Conservation (phyloP, 2,113 vertebrate genomes). For the Hemiscyllium ocellatum region DNA sequence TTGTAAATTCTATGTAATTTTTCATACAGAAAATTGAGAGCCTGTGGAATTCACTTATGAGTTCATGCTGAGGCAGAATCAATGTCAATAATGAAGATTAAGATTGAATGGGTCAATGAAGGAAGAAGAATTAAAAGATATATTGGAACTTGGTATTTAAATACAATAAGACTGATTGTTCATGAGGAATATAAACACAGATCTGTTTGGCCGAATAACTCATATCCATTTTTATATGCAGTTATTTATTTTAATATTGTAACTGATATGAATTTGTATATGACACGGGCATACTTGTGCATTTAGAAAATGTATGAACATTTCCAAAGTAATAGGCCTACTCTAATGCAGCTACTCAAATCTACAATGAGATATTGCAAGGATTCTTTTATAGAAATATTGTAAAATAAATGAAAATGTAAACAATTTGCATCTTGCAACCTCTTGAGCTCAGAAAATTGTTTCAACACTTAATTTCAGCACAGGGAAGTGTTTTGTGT, state of each 20-base stretch:
- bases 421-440: not conserved
- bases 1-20: not conserved
- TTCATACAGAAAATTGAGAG: not conserved
- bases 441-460: not conserved
- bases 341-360: not conserved
- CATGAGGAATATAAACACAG: not conserved
- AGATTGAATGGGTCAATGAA: not conserved
- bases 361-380: not conserved
- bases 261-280: not conserved
- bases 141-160: not conserved
- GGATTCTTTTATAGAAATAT: not conserved
- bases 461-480: not conserved
- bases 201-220: not conserved
- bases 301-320: not conserved
- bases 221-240: not conserved
- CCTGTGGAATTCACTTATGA: not conserved
- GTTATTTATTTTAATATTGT: not conserved
- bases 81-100: not conserved
- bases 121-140: not conserved
- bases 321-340: not conserved
- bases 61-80: not conserved
- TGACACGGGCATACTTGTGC: not conserved
- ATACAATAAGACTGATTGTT: not conserved
- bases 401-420: not conserved
- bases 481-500: not conserved